Percentiles rank a stretch among this genome's conserved stretches.
Evolutionary conservation across 1,140 invertebrate genomes (phyloP).

Genomic region (Neotoxoptera formosana): DNA sequence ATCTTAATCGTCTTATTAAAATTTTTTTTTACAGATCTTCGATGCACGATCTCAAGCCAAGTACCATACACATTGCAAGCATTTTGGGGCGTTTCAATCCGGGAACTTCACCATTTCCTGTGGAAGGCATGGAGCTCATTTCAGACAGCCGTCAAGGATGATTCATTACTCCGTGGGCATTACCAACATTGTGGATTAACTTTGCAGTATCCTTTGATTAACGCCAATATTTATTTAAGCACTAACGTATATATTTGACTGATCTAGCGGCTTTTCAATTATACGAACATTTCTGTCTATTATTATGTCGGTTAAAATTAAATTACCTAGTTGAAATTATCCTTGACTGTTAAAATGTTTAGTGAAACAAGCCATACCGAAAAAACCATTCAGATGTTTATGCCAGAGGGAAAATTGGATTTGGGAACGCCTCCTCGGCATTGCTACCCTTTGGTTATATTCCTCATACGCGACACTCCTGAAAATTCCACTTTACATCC

Average conservation of each 20-base stretch:
- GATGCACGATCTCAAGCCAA: constrained; percentile 75
- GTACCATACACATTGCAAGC: constrained; percentile 75
- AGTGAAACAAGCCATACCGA: constrained; percentile 71
- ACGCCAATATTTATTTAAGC: neutral
- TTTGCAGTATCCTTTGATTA: constrained; percentile 62
- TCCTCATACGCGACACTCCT: constrained; percentile 72
- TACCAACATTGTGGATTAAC: constrained; percentile 65
- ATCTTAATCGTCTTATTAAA: neutral
- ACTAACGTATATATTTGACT: neutral
- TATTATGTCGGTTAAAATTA: neutral
- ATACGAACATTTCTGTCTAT: neutral
- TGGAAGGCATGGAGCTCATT: constrained; percentile 75
- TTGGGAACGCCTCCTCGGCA: constrained; percentile 75
- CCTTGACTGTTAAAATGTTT: constrained; percentile 57
- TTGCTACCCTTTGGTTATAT: constrained; percentile 78
- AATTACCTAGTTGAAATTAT: constrained; percentile 22
- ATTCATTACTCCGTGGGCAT: constrained; percentile 69
- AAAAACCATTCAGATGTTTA: constrained; percentile 69
- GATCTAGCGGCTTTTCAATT: neutral
- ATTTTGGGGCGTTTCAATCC: constrained; percentile 79
- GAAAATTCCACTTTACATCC: constrained; percentile 70
- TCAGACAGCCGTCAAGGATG: constrained; percentile 68
- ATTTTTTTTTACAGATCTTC: constrained; percentile 61
- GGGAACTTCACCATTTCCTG: constrained; percentile 75
- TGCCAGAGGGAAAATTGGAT: constrained; percentile 71